A percentile compares a stretch with the other conserved stretches of the same genome.
Evolutionary conservation across 2,113 vertebrate species (phyloP).

Genomic region (Pedionomus torquatus): DNA sequence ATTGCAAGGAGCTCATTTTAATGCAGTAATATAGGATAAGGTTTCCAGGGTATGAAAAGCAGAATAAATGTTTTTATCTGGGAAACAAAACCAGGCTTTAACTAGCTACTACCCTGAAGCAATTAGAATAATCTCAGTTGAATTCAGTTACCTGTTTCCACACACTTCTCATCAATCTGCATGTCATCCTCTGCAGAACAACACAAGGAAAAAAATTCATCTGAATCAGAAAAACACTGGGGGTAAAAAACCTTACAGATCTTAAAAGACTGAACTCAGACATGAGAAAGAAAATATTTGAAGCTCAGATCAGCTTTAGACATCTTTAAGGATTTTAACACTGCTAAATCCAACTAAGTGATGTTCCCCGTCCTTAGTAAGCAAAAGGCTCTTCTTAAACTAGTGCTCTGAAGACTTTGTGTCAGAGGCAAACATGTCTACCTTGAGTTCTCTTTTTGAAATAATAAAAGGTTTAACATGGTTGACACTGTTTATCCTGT

Average conservation of each 20-base stretch:
- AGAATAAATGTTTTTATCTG: background rate
- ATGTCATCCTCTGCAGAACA: conserved; percentile 85
- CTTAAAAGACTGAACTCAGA: background rate
- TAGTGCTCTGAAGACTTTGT: background rate
- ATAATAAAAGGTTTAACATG: background rate
- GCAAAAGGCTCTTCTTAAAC: background rate
- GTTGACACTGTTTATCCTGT: background rate
- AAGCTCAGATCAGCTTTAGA: background rate
- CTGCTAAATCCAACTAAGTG: background rate
- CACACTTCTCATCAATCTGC: conserved; percentile 89
- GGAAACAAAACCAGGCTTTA: background rate
- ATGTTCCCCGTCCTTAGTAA: background rate
- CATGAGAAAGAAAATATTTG: background rate
- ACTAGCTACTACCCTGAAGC: background rate
- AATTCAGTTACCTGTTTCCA: conserved; percentile 89
- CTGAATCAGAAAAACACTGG: background rate
- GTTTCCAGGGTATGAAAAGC: background rate
- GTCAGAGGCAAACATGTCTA: background rate
- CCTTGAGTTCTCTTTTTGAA: background rate
- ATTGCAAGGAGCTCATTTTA: background rate
- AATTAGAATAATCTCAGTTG: background rate
- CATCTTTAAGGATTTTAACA: background rate
- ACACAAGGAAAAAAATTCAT: background rate
- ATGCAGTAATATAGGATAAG: background rate
- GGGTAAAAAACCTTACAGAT: background rate